phyloP scores from a whole-genome alignment of 2,888 invertebrate species.

The Ectemnius continuus region DNA sequence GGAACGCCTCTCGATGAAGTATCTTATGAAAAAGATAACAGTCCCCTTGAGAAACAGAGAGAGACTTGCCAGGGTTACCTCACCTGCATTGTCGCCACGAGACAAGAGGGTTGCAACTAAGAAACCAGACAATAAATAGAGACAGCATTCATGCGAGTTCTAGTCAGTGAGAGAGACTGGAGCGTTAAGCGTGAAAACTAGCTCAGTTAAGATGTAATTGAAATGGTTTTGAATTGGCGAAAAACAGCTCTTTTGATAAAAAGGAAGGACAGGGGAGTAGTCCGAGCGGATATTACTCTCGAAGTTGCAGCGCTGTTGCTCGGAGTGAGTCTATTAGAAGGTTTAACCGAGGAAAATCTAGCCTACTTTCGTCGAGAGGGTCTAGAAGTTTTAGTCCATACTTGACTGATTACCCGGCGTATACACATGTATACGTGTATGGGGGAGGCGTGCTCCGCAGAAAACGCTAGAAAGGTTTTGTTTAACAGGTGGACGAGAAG shows the following conservation, averaged over 20 bases:
- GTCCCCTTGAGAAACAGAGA: no score
- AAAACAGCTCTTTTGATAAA: background rate
- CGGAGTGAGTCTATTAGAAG: slow-evolving; percentile 7
- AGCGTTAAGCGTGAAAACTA: no score
- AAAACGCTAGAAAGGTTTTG: slow-evolving; percentile 59
- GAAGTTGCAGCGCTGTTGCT: no score
- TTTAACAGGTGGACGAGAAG: slow-evolving; percentile 80
- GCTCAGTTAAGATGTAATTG: no score
- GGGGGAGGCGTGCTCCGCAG: slow-evolving; percentile 20
- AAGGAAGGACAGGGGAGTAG: background rate
- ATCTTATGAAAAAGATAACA: slow-evolving; percentile 8
- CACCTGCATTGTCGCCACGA: no score
- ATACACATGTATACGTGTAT: slow-evolving; percentile 10
- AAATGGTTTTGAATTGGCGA: background rate
- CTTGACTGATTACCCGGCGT: slow-evolving; percentile 10
- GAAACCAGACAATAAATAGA: no score
- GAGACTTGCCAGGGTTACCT: slow-evolving; percentile 3
- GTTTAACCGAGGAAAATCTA: slow-evolving; percentile 2
- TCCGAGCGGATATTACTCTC: no score
- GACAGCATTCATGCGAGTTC: no score
- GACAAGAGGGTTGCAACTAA: no score
- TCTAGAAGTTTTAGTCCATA: slow-evolving; percentile 34
- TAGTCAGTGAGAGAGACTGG: no score
- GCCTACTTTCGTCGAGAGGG: slow-evolving; percentile 56
- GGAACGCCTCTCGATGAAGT: slow-evolving; percentile 56